Conservation (phyloP, 2,113 vertebrate genomes). For the Motacilla tschutschensis region DNA sequence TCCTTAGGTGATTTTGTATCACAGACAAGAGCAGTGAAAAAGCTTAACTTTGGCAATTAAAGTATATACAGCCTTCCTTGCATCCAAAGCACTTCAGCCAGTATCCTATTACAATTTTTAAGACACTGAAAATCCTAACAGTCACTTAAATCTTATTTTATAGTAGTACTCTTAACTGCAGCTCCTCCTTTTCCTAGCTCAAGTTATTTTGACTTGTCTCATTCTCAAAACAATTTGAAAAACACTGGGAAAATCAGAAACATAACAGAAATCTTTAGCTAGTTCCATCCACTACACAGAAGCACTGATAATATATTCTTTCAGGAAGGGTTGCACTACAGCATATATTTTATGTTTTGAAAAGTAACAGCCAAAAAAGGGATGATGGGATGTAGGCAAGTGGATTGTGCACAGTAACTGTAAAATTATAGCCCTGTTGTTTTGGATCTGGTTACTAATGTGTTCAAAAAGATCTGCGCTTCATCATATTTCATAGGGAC, state of each 20-base stretch:
- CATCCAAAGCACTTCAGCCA: background rate
- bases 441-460: slow-evolving; percentile 57
- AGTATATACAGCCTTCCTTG: background rate
- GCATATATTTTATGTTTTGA: slow-evolving; percentile 30
- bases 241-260: background rate
- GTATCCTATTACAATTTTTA: background rate
- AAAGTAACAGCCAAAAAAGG: slow-evolving; percentile 37
- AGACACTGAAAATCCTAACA: background rate
- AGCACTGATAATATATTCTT: slow-evolving; percentile 33
- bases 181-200: background rate
- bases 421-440: slow-evolving; percentile 53
- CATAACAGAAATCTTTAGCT: slow-evolving; percentile 15
- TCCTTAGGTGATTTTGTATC: background rate
- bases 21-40: background rate
- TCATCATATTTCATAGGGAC: slow-evolving; percentile 56
- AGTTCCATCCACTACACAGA: background rate
- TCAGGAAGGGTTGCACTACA: slow-evolving; percentile 21
- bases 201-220: background rate
- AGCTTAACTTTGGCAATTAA: background rate
- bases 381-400: background rate
- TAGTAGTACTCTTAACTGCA: background rate
- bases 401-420: slow-evolving; percentile 7
- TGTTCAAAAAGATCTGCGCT: slow-evolving; percentile 37
- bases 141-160: background rate
- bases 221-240: background rate